These are phyloP conservation scores for Drosophila repleta DNA, from an alignment of 1,140 invertebrate species.

Conservation along the genomic window DNA sequence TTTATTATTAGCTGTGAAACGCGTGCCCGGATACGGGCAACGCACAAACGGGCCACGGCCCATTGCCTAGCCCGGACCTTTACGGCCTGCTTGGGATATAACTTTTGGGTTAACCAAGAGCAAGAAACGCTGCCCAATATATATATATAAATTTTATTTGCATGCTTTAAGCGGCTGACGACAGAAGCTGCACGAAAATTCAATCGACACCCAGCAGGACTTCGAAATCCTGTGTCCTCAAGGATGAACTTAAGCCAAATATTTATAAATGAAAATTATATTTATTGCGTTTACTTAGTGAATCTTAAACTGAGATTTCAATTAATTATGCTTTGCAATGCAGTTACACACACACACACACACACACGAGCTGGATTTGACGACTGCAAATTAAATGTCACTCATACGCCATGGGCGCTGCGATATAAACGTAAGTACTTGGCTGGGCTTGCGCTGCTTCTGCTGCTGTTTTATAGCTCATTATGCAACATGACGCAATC, in stretches of 20 bases:
- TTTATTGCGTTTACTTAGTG: background rate
- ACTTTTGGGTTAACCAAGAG: constrained; percentile 26
- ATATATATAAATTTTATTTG: constrained; percentile 54
- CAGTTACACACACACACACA: background rate
- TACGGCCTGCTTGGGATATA: constrained; percentile 17
- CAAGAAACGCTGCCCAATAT: constrained; percentile 34
- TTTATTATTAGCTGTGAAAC: constrained; percentile 78
- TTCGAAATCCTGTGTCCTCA: background rate
- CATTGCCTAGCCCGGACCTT: background rate
- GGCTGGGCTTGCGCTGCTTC: constrained; percentile 5
- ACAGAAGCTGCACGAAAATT: constrained; percentile 17
- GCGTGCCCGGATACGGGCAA: constrained; percentile 40
- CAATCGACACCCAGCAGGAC: background rate
- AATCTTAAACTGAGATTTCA: constrained; percentile 3
- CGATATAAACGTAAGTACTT: constrained; percentile 35
- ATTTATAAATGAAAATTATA: constrained; percentile 6
- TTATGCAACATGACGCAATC: constrained; percentile 77
- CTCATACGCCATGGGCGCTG: constrained; percentile 71
- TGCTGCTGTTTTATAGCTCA: constrained; percentile 60
- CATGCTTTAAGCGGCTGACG: constrained; percentile 8
- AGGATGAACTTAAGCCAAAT: background rate
- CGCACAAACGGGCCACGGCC: background rate
- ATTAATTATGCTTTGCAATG: constrained; percentile 11
- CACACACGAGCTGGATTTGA: constrained; percentile 22
- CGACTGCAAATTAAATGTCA: constrained; percentile 76